Evolutionary conservation across 2,888 invertebrate species (phyloP).

Genomic region (Ametastegia equiseti): DNA sequence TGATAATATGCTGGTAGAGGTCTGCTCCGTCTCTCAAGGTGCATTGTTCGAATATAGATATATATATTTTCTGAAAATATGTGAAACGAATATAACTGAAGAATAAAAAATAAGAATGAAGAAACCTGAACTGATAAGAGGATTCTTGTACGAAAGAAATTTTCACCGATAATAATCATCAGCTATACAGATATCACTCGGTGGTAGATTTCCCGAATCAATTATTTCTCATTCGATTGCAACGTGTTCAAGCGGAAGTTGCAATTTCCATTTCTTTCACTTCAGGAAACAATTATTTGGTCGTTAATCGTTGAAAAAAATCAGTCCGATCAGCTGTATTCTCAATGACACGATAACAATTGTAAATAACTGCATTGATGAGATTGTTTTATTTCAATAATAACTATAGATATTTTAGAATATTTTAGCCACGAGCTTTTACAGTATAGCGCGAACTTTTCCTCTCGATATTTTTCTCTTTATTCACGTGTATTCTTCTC

Average conservation of each 20-base stretch:
- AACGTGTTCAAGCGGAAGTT: neutral
- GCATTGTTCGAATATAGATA: neutral
- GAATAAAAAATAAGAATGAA: neutral
- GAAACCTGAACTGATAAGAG: neutral
- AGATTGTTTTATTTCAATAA: no score
- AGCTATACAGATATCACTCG: neutral
- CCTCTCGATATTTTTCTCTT: no score
- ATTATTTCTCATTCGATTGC: neutral
- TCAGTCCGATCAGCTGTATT: no score
- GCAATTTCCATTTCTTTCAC: neutral
- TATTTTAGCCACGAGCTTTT: no score
- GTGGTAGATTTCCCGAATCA: neutral
- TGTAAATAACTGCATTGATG: no score
- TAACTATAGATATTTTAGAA: no score
- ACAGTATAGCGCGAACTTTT: no score
- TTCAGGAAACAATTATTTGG: neutral
- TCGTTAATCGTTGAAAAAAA: no score
- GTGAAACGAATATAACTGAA: neutral
- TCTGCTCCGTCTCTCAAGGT: neutral
- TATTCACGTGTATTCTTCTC: no score
- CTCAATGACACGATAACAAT: no score
- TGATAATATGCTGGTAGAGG: neutral
- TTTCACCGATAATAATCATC: neutral
- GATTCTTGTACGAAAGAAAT: neutral
- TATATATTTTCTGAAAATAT: no score